phyloP scores from a whole-genome alignment of 2,888 invertebrate species.

The Catocala sponsa region DNA sequence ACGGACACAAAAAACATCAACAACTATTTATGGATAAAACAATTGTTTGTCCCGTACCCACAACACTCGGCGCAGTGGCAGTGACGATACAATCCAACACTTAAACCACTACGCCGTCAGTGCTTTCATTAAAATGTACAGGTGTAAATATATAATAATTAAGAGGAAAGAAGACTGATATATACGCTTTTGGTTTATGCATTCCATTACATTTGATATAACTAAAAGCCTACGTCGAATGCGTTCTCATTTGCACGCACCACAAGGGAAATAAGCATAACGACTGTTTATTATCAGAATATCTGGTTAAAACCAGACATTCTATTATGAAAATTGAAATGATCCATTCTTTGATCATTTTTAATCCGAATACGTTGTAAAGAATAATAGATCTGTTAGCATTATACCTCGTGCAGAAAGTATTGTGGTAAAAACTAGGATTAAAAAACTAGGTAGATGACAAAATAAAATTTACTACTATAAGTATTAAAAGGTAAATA shows the following conservation, averaged over 20 bases:
- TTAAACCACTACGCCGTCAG: too few relatives aligned
- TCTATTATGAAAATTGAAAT: constrained; percentile 41
- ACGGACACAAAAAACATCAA: too few relatives aligned
- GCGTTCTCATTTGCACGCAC: constrained; percentile 46
- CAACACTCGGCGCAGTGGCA: too few relatives aligned
- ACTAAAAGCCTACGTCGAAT: constrained; percentile 36
- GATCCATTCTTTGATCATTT: constrained; percentile 17
- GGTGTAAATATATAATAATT: neutral
- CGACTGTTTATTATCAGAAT: constrained; percentile 43
- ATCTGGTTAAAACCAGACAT: constrained; percentile 28
- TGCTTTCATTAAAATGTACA: neutral
- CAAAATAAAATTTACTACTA: neutral
- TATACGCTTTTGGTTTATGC: constrained; percentile 12
- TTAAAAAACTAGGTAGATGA: neutral
- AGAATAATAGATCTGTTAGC: constrained; percentile 3
- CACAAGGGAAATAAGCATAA: constrained; percentile 48
- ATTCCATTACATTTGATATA: constrained; percentile 27
- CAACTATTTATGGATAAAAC: too few relatives aligned
- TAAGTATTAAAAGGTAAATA: neutral
- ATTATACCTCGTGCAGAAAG: neutral
- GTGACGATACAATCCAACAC: too few relatives aligned
- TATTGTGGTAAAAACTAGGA: neutral
- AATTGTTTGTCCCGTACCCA: too few relatives aligned
- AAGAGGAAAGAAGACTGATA: neutral
- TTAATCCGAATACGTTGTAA: constrained; percentile 9